Base-by-base conservation (phyloP, 2,113 vertebrate species). In the Neogobius melanostomus region DNA sequence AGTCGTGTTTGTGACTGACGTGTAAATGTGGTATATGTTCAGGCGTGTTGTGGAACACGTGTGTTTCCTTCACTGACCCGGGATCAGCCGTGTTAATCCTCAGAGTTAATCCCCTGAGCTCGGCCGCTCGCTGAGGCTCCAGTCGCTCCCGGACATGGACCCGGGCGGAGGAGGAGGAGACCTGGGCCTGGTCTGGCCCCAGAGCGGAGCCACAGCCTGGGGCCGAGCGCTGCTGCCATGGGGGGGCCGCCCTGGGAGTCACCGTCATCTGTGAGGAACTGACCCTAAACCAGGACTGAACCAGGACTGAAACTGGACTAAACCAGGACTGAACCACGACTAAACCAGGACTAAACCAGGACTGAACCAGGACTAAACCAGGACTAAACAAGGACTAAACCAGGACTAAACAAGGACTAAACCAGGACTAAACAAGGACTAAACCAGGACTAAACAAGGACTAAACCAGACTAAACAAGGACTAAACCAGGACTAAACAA, bases 111-210 rank as follows among this genome's bases (percentile, higher is more conserved):
- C 5, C 5, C 15, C 12, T 67, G 44, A 17, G 43, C 48, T 69
- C 74, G 68, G 67, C 71, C 68, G 28, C 28, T 43, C 72, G 63
- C 21, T 21, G 21, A 21, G 75, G 42, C 57, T 8, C 36, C 28
- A 56, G 53, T 17, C 53, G 16, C n/a, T 1, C 53, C 28, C 7
- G 5, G 7, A 2, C 11, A 60, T 60, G 57, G 57, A 60, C 36
- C 36, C 6, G 12, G 42, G 11, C 57, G 42, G 71, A 59, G 3
- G 0, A 79, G 63, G 57, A 4, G 83, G 69, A 0, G 81, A 86
- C 66, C 64, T 82, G 81, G 75, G 89, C 16, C 71, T 78, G 70
- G 86, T 86, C 0, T 86, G 84, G 89, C 16, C 89, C 9, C 12
- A 49, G 0, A 17, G 11, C 0, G 50, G 10, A 0, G 6, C 45